These are phyloP conservation scores for Selene dorsalis DNA, from an alignment of 2,797 vertebrate species.

Conservation along the genomic window DNA sequence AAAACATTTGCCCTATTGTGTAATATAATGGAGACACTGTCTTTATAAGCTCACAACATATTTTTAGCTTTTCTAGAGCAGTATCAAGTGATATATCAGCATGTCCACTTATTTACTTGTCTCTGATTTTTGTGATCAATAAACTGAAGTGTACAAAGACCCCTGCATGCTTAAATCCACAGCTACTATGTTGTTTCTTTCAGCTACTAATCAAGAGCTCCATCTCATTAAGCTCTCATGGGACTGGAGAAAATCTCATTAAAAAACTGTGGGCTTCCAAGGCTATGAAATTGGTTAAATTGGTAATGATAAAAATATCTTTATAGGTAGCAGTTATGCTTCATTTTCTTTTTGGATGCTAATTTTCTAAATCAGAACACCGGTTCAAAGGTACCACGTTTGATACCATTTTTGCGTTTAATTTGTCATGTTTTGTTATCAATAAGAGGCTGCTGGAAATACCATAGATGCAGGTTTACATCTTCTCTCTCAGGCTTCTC, in stretches of 20 bases:
- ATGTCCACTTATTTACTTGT: not conserved
- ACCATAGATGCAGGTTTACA: not conserved
- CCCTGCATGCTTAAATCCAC: not conserved
- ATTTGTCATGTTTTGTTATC: too few species aligned
- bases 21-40: not conserved
- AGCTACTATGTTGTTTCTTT: not conserved
- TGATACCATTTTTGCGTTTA: too few species aligned
- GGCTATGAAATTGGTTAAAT: not conserved
- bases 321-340: not conserved
- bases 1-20: too few species aligned
- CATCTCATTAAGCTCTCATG: not conserved
- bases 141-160: not conserved
- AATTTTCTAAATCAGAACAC: not conserved
- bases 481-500: not conserved
- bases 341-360: not conserved
- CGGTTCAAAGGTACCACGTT: not conserved
- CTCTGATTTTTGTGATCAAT: not conserved
- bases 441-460: too few species aligned
- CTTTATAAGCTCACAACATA: not conserved
- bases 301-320: conserved; percentile 15
- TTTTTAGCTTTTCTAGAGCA: not conserved
- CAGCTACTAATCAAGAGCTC: conserved; percentile 1
- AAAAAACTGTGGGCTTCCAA: not conserved
- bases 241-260: conserved; percentile 5
- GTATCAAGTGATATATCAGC: not conserved